Evolutionary conservation across 2,797 vertebrate genomes (phyloP), one percentile per base, ranked within the genome.

Genomic region (Centropyge bicolor): DNA sequence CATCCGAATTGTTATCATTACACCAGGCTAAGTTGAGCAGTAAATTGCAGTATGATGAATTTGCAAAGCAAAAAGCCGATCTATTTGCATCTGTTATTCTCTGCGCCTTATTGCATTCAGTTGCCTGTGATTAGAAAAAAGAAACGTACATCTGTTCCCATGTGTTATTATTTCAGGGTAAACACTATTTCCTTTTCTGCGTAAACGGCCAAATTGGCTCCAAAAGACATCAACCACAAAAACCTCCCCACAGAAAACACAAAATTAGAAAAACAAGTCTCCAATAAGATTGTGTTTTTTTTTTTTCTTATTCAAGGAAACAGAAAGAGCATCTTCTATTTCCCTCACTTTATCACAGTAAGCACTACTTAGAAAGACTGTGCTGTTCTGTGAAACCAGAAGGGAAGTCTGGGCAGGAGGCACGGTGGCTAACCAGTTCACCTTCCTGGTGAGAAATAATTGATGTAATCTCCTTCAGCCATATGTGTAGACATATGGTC

Each of bases 401-500:
- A 57, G 0, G 36, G 36, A 68, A 43, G 59, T 69, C 5, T 63
- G 48, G 24, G 19, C 51, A 43, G 49, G 46, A 71, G 64, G 35
- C 49, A 38, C 31, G 6, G 59, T 62, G 54, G 20, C 31, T 70
- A 74, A 74, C 71, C 41, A 57, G 57, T 83, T 87, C 31, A 74
- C 52, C 66, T 79, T 80, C 22, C 64, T 76, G 54, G 22, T 82
- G 48, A 87, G 82, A 86, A 90, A 89, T 90, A 75, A 89, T 91
- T 88, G 5, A 86, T 91, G 81, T 91, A 83, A 90, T 88, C 86
- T 84, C 68, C 76, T 80, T 78, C 45, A 66, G 76, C 85, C 86
- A 88, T 88, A 87, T 90, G 88, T 83, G 70, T 35, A 73, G 63
- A 83, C 91, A 89, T 92, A 89, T 90, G 90, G 78, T 77, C 81